phyloP scores from a whole-genome alignment of 2,888 invertebrate species.

The Pyrrhosoma nymphula region DNA sequence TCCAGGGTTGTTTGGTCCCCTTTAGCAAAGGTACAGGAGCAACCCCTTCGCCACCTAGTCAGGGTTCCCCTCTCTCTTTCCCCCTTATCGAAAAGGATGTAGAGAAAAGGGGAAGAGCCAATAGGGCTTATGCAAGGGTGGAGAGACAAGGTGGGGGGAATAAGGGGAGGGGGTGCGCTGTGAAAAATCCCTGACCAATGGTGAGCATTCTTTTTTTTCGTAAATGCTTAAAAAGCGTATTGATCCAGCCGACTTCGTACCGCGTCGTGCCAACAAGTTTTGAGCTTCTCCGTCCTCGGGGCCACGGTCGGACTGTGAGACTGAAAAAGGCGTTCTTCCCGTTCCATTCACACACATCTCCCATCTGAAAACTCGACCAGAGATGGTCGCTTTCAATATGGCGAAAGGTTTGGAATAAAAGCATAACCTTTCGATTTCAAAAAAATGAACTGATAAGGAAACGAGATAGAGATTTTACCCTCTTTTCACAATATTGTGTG shows the following conservation, averaged over 20 bases:
- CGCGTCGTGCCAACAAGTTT: constrained; percentile 55
- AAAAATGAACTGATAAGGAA: too few relatives aligned
- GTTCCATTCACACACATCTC: neutral
- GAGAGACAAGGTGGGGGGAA: neutral
- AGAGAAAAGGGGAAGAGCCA: neutral
- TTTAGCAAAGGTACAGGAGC: neutral
- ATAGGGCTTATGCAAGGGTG: neutral
- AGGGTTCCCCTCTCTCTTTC: neutral
- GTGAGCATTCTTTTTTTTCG: constrained; percentile 17
- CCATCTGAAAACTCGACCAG: neutral
- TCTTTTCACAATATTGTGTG: too few relatives aligned
- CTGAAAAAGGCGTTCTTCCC: neutral
- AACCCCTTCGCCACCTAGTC: neutral
- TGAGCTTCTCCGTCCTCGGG: constrained; percentile 21
- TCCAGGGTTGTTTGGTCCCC: neutral
- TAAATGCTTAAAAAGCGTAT: constrained; percentile 64
- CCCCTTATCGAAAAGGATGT: neutral
- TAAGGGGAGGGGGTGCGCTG: neutral
- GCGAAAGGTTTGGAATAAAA: too few relatives aligned
- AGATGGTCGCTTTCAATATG: neutral
- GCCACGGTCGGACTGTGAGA: neutral
- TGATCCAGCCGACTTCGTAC: constrained; percentile 42
- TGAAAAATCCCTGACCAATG: constrained; percentile 43
- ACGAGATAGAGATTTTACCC: too few relatives aligned
- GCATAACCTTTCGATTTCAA: too few relatives aligned